Conservation (phyloP, 2,113 vertebrate species). For the Notechis scutatus region DNA sequence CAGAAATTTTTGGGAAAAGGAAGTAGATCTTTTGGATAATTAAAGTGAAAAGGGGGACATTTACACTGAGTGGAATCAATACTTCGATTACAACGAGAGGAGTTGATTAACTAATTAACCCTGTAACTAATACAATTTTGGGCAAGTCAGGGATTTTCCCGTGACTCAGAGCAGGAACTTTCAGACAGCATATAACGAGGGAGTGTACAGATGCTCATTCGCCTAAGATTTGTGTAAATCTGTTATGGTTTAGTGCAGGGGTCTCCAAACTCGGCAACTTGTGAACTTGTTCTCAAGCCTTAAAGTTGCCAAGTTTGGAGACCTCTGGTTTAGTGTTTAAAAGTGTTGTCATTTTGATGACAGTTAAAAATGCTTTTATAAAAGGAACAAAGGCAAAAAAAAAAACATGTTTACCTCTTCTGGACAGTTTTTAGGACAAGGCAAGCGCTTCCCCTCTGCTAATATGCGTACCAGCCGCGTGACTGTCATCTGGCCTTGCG, state of each 20-base stretch:
- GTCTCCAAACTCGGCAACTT: too few relatives aligned
- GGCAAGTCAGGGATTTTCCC: not conserved
- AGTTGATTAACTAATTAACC: not conserved
- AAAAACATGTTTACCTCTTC: conserved; percentile 71
- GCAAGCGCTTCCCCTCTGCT: conserved; percentile 82
- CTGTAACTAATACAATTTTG: not conserved
- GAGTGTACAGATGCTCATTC: not conserved
- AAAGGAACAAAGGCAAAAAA: not conserved
- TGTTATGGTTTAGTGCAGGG: not conserved
- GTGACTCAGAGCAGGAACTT: not conserved
- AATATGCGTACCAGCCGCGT: conserved; percentile 81
- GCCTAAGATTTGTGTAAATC: not conserved
- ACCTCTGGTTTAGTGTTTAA: not conserved
- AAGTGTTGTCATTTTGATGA: not conserved
- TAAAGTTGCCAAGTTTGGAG: too few relatives aligned
- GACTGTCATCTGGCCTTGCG: conserved; percentile 94
- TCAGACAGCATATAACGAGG: not conserved
- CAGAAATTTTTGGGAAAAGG: not conserved
- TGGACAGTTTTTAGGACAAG: conserved; percentile 77
- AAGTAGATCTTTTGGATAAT: not conserved
- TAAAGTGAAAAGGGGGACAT: not conserved
- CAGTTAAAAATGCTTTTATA: not conserved
- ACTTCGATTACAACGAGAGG: not conserved
- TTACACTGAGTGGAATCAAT: not conserved
- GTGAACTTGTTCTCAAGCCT: too few relatives aligned